Evolutionary conservation across 2,797 vertebrate genomes (phyloP).

Genomic region (Eremophila alpestris): DNA sequence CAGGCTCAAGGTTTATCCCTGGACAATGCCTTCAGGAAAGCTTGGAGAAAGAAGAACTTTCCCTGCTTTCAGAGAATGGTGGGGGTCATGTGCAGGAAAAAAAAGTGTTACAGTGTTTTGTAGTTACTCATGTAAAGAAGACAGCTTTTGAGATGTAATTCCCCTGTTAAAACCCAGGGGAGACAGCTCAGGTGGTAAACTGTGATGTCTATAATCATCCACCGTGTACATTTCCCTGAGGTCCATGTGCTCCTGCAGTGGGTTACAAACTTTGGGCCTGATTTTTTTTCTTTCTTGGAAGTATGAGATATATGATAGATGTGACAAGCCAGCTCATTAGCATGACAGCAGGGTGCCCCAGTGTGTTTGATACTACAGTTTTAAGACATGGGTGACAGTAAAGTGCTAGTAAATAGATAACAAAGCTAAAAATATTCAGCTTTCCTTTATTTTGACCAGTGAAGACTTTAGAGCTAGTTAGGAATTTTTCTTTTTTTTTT

Average conservation of each 20-base stretch:
- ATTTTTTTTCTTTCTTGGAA: not conserved
- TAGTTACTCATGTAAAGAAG: not conserved
- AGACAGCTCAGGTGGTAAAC: not conserved
- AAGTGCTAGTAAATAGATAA: not conserved
- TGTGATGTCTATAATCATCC: not conserved
- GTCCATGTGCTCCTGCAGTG: not conserved
- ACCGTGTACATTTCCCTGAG: not conserved
- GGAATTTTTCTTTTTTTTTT: not conserved
- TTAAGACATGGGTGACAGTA: not conserved
- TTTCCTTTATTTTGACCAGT: not conserved
- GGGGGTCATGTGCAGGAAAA: not conserved
- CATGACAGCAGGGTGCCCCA: not conserved
- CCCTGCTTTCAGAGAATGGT: not conserved
- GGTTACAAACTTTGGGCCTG: not conserved
- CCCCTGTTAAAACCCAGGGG: not conserved
- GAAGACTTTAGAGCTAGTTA: slow-evolving; percentile 10
- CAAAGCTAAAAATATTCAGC: not conserved
- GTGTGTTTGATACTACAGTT: not conserved
- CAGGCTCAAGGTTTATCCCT: not conserved
- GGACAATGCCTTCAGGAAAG: not conserved
- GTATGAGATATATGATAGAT: not conserved
- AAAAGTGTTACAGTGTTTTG: not conserved
- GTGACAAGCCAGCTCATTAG: not conserved
- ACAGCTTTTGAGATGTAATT: not conserved
- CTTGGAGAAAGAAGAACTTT: not conserved